A percentile compares a stretch with the other conserved stretches of the same genome.
phyloP scores from a whole-genome alignment of 2,888 invertebrate species.

The Nasonia oneida region DNA sequence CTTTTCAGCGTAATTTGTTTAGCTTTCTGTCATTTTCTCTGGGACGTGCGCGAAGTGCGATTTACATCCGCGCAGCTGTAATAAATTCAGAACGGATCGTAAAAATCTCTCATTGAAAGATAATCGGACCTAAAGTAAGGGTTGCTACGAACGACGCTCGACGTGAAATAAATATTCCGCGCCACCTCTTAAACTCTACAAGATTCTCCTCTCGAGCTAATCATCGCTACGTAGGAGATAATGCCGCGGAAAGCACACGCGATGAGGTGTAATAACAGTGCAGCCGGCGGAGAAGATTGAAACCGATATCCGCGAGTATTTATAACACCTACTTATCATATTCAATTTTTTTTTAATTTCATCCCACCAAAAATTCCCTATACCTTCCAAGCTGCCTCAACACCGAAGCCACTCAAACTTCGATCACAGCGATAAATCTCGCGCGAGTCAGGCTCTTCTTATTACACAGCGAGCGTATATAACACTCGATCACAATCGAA shows the following conservation, averaged over 20 bases:
- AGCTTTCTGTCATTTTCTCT: not conserved
- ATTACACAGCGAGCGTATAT: not conserved
- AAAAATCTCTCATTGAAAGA: conserved; percentile 40
- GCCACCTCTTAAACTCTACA: conserved; percentile 15
- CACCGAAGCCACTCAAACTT: not conserved
- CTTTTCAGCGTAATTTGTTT: conserved; percentile 6
- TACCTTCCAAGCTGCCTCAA: not conserved
- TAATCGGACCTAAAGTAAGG: conserved; percentile 39
- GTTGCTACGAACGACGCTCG: not conserved
- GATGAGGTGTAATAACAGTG: conserved; percentile 38
- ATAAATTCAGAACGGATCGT: not conserved
- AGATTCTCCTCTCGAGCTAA: conserved; percentile 6
- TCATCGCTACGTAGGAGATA: conserved; percentile 21
- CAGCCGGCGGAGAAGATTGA: not conserved
- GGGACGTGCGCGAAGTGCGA: not conserved
- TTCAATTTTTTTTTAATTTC: not conserved
- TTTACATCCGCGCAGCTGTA: not conserved
- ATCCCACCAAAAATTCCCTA: not conserved
- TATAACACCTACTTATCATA: not conserved
- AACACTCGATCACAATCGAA: conserved; percentile 1
- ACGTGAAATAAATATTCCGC: conserved; percentile 29
- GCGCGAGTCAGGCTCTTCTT: not conserved
- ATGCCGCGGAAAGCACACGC: not conserved
- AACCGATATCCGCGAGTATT: conserved; percentile 10
- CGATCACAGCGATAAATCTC: not conserved